Conservation (phyloP, 2,113 vertebrate species). For the Ailurus styani region DNA sequence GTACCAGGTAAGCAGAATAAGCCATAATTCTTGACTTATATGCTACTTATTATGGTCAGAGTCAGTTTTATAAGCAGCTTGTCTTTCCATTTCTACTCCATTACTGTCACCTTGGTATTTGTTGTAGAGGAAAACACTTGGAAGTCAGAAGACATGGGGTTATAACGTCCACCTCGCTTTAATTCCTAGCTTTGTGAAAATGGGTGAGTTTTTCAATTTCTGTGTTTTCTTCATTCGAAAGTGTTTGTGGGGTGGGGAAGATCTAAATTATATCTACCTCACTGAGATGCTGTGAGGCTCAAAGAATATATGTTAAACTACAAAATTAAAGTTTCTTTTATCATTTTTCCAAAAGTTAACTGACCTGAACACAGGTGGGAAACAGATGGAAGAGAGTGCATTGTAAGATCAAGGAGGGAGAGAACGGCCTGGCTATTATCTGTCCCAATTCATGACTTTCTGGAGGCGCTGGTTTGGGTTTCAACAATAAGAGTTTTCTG, state of each 20-base stretch:
- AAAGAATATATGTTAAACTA: background rate
- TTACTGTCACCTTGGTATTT: background rate
- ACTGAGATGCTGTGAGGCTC: background rate
- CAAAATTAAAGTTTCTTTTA: constrained; percentile 13
- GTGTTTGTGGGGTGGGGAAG: background rate
- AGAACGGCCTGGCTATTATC: background rate
- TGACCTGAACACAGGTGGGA: background rate
- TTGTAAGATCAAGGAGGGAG: background rate
- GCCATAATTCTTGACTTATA: background rate
- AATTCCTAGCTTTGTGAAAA: background rate
- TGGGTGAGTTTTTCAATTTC: background rate
- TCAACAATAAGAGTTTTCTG: background rate
- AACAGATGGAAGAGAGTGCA: background rate
- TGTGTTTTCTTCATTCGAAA: background rate
- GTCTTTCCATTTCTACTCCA: background rate
- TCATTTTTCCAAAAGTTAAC: background rate
- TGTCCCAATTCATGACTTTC: background rate
- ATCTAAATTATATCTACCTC: background rate
- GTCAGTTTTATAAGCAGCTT: background rate
- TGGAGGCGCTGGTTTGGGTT: background rate
- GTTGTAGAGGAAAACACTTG: background rate
- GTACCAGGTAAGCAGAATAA: background rate
- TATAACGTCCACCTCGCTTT: background rate
- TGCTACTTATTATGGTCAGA: background rate
- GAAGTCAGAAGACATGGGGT: background rate